Evolutionary conservation across 2,797 vertebrate species (phyloP), one percentile per base, ranked within the genome.

Genomic region (Cheirogaleus major): DNA sequence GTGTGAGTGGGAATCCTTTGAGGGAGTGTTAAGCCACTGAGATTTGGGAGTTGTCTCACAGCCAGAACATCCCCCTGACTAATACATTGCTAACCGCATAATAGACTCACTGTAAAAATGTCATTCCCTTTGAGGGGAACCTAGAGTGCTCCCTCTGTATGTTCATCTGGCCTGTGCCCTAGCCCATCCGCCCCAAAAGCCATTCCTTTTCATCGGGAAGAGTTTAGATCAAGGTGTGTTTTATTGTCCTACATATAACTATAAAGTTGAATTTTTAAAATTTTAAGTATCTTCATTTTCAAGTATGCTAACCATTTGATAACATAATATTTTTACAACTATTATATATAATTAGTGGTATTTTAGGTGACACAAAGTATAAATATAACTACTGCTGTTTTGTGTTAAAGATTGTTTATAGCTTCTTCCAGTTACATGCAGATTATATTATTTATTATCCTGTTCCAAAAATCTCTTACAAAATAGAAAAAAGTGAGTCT

Each of bases 311-410:
- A 5, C 13, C 8, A 50, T 69, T 38, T 85, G 27, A 10, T 96
- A 89, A 45, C 45, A 79, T 52, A 92, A 30, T 59, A 52, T 32
- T 92, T 97, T 96, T 38, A 35, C 12, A 90, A 93, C 1, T 55
- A 27, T 67, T 97, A 70, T 41, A 94, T 90, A 48, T 25, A 97
- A 95, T 89, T 93, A 83, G 11, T 8, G 23, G 3, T 65, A 84
- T 87, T 69, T 79, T 93, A 91, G 91, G 30, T 89, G 38, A 22
- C 4, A 20, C 20, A 25, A n/a, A n/a, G 81, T 32, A 3, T 92
- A 96, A 95, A 95, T 14, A 63, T 22, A 84, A 59, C 57, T 59
- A 59, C 4, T 57, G 8, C 20, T 94, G 11, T 94, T 25, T 91
- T 94, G 4, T 88, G 7, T 65, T 93, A 27, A 95, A 91, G 50